Evolutionary conservation across 2,888 invertebrate species (phyloP), one percentile per base, ranked within the genome.

Genomic region (Chrysopilus asiliformis): DNA sequence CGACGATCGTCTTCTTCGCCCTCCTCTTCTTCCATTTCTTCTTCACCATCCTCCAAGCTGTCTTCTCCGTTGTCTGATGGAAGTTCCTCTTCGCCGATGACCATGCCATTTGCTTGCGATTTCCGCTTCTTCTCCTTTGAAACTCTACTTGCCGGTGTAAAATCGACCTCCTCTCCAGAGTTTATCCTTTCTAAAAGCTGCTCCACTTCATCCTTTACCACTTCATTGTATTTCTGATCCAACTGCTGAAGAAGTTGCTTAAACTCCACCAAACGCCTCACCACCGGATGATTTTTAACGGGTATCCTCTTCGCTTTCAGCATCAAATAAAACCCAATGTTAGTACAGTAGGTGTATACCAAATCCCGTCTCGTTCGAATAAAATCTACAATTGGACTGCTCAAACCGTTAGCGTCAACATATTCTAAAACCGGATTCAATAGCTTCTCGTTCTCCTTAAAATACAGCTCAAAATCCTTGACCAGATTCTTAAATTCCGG

Each of bases 251-350:
- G 62, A 49, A 89, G 67, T 57, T 84, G 74, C 43, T 79, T 71
- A 51, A 83, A 82, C 53, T 87, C 84, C 40, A 81, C 77, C 34
- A 95, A 66, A 43, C 86, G 71, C 55, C 85, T 83, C 28, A 86
- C 73, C 10, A 94, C 76, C n/a, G 95, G 94, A 68, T 97, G 95
- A 48, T 79, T 77, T 50, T 77, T 74, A 15, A 85, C 69, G 36
- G 73, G 70, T 15, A 71, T 64, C 49, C 75, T 76, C 52, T 79
- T 78, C 36, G 82, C 72, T 67, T 90, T 90, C 12, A 94, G 61
- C 47, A 85, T 68, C 47, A 94, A 59, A 60, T 91, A 93, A 63
- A 85, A 89, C 32, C 76, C 72, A 25, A 93, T 77, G 57, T 93
- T 91, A 15, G 78, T 75, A 48, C 82, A 82, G 56, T 93, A 93